phyloP scores from a whole-genome alignment of 2,888 invertebrate species.

The Drepanosiphum platanoidis region DNA sequence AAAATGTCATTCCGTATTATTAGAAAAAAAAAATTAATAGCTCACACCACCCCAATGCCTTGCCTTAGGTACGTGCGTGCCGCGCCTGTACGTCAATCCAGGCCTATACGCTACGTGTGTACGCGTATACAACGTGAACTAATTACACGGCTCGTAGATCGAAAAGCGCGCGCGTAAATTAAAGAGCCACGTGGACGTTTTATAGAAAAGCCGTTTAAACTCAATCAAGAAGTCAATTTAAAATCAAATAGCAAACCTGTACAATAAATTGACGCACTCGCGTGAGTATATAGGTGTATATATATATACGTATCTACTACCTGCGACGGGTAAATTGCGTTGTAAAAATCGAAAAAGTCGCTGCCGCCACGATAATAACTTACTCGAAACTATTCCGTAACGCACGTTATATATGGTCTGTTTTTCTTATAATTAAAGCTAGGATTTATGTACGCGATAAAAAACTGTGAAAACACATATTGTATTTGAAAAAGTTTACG shows the following conservation, averaged over 20 bases:
- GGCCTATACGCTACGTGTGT: background rate
- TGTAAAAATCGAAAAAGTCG: slow-evolving; percentile 1
- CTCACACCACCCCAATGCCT: too few species aligned
- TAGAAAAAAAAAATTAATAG: too few species aligned
- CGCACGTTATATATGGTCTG: background rate
- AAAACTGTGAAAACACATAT: background rate
- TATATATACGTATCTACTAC: too few species aligned
- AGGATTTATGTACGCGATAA: background rate
- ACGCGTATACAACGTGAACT: background rate
- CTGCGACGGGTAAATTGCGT: background rate
- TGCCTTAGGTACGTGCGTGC: too few species aligned
- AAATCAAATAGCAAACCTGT: slow-evolving; percentile 19
- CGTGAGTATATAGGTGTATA: too few species aligned
- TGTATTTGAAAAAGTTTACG: too few species aligned
- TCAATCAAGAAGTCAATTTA: slow-evolving; percentile 43
- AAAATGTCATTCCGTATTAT: too few species aligned
- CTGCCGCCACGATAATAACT: background rate
- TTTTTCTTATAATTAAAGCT: background rate
- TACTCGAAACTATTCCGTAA: background rate
- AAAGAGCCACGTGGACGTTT: background rate
- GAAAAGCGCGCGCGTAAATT: slow-evolving; percentile 17
- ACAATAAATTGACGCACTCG: background rate
- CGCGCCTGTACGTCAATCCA: background rate
- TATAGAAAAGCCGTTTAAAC: background rate
- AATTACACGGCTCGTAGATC: slow-evolving; percentile 7